Evolutionary conservation across 2,113 vertebrate genomes (phyloP).

Genomic region (Brachyistius frenatus): DNA sequence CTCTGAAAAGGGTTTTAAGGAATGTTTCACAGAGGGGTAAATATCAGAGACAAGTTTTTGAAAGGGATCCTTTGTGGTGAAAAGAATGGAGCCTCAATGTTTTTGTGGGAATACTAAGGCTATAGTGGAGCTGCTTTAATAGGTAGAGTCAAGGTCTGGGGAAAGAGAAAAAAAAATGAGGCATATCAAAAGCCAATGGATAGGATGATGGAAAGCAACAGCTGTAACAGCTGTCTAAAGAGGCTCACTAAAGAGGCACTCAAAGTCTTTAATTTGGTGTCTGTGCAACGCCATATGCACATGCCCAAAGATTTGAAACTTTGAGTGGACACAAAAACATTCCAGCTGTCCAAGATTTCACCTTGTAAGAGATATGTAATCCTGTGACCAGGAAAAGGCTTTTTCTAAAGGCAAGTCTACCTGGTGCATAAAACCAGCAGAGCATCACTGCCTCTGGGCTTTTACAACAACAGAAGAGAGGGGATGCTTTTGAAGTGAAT

Average conservation of each 20-base stretch:
- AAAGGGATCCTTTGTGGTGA: constrained; percentile 75
- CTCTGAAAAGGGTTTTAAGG: constrained; percentile 64
- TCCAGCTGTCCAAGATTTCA: neutral
- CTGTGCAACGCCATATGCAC: neutral
- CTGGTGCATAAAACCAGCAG: constrained; percentile 14
- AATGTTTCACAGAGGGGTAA: constrained; percentile 73
- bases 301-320: neutral
- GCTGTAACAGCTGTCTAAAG: constrained; percentile 57
- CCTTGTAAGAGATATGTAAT: constrained; percentile 7
- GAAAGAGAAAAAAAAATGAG: constrained; percentile 32
- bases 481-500: constrained; percentile 64
- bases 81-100: constrained; percentile 63
- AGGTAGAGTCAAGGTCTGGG: constrained; percentile 45
- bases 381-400: neutral
- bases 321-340: constrained; percentile 2
- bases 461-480: constrained; percentile 28
- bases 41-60: constrained; percentile 70
- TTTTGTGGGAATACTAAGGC: constrained; percentile 58
- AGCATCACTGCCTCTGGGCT: constrained; percentile 31
- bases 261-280: constrained; percentile 24
- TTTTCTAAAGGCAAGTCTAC: constrained; percentile 17
- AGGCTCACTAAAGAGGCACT: constrained; percentile 16
- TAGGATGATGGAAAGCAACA: constrained; percentile 47
- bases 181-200: constrained; percentile 50
- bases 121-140: constrained; percentile 50